phyloP scores from a whole-genome alignment of 2,797 vertebrate species.

The Leptodactylus fallax region DNA sequence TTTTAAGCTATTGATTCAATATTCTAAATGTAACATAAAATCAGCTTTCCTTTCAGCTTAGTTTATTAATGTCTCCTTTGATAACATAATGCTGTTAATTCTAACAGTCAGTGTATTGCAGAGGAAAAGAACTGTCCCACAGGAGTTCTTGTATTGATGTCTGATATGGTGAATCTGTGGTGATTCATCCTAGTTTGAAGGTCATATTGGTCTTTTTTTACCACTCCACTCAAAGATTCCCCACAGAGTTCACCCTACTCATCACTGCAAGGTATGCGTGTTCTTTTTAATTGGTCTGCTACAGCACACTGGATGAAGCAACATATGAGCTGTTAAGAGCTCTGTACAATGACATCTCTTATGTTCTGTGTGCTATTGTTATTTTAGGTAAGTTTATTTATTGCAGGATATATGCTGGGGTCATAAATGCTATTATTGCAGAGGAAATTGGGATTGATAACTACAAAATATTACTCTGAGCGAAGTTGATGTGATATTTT shows the following conservation, averaged over 20 bases:
- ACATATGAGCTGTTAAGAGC: not conserved
- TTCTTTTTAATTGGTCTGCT: conserved; percentile 54
- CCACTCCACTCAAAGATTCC: conserved; percentile 51
- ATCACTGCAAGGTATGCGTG: conserved; percentile 49
- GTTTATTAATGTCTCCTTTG: conserved; percentile 45
- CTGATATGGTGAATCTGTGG: conserved; percentile 56
- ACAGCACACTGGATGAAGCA: conserved; percentile 23
- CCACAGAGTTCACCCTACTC: conserved; percentile 51
- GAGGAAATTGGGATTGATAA: not conserved
- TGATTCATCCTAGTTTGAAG: conserved; percentile 62
- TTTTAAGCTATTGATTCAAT: conserved; percentile 3
- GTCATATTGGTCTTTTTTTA: conserved; percentile 61
- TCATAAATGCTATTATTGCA: not conserved
- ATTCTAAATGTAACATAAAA: conserved; percentile 2
- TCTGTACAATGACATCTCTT: conserved; percentile 7
- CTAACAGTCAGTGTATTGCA: conserved; percentile 37
- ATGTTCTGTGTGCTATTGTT: not conserved
- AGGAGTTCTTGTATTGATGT: conserved; percentile 60
- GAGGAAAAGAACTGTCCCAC: conserved; percentile 47
- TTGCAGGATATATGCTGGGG: not conserved
- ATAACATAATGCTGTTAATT: conserved; percentile 45
- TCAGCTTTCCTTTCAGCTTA: conserved; percentile 25
- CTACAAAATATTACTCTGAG: not conserved
- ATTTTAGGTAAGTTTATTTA: not conserved
- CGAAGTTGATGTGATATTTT: not conserved